phyloP scores from a whole-genome alignment of 92 coral and sea anemone genomes.

The Virgularia gustaviana region DNA sequence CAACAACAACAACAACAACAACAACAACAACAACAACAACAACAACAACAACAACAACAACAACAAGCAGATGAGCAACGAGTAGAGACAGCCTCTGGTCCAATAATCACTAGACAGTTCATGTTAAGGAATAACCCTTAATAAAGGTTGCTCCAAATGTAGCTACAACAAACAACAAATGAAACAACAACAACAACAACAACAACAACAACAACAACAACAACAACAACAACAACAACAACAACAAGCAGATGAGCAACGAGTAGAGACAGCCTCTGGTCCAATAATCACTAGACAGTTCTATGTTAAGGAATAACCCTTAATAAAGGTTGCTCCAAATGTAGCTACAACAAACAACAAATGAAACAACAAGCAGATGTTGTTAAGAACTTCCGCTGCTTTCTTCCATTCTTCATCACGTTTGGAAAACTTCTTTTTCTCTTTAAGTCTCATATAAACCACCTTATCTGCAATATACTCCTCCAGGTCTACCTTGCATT shows the following conservation, averaged over 20 bases:
- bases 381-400: constrained; percentile 83
- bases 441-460: neutral
- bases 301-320: neutral
- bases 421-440: constrained; percentile 59
- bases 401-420: constrained; percentile 78
- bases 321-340: constrained; percentile 37
- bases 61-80: too few species aligned
- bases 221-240: too few species aligned
- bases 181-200: too few species aligned
- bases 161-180: constrained; percentile 55
- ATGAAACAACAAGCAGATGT: constrained; percentile 68
- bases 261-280: too few species aligned
- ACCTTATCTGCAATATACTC: constrained; percentile 1
- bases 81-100: too few species aligned
- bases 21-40: too few species aligned
- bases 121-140: neutral
- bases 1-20: too few species aligned
- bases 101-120: neutral
- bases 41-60: too few species aligned
- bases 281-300: neutral
- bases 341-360: constrained; percentile 59
- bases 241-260: too few species aligned
- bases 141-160: constrained; percentile 48
- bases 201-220: too few species aligned
- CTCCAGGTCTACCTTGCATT: neutral